phyloP scores from a whole-genome alignment of 1,140 invertebrate genomes.

The Pollicipes pollicipes region DNA sequence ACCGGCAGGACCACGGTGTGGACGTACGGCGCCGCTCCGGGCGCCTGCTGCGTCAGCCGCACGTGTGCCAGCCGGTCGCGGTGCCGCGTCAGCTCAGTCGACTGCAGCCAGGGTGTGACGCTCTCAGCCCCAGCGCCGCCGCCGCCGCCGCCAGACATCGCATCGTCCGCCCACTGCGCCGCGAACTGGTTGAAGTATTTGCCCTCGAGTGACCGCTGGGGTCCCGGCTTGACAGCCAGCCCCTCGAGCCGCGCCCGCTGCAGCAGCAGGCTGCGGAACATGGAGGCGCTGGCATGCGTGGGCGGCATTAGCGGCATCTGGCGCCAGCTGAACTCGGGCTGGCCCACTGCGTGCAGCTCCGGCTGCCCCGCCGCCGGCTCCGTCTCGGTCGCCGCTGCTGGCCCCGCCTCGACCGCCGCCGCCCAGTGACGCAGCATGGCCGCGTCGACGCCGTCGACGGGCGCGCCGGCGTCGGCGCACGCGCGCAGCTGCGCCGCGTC shows the following conservation, averaged over 20 bases:
- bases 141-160: not conserved
- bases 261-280: not conserved
- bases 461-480: not conserved
- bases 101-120: not conserved
- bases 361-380: too few relatives aligned
- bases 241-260: not conserved
- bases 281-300: not conserved
- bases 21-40: not conserved
- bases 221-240: too few relatives aligned
- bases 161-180: too few relatives aligned
- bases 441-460: not conserved
- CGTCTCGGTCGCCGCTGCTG: too few relatives aligned
- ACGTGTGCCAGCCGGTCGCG: not conserved
- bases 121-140: not conserved
- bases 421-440: not conserved
- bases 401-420: too few relatives aligned
- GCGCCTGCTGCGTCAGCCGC: not conserved
- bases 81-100: not conserved
- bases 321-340: not conserved
- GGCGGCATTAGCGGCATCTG: not conserved
- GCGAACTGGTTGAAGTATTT: too few relatives aligned
- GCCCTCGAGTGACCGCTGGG: too few relatives aligned
- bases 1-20: not conserved
- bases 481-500: not conserved
- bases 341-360: not conserved